phyloP scores from a whole-genome alignment of 2,113 vertebrate genomes.

The Elaphurus davidianus region DNA sequence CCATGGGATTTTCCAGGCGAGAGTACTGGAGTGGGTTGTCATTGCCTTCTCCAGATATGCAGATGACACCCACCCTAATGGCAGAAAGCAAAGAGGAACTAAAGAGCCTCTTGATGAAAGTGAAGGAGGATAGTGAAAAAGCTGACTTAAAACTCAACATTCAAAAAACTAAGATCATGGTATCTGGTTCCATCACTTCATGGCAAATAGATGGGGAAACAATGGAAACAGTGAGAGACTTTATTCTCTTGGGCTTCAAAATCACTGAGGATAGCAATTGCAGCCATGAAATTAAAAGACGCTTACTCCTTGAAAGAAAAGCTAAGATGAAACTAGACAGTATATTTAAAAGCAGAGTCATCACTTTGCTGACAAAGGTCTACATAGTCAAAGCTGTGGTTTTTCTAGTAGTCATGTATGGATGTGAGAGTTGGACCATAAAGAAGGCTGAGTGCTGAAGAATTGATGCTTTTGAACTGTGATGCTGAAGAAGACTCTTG shows the following conservation, averaged over 20 bases:
- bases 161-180: neutral
- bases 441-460: neutral
- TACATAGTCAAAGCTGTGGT: neutral
- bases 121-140: neutral
- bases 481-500: neutral
- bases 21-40: too few relatives aligned
- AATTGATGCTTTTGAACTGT: neutral
- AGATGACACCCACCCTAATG: neutral
- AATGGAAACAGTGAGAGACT: neutral
- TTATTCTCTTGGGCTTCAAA: neutral
- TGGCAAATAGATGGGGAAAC: neutral
- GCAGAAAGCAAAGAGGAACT: neutral
- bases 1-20: too few relatives aligned
- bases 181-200: neutral
- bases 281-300: rapidly evolving
- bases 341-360: neutral
- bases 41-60: neutral
- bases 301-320: neutral
- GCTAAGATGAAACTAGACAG: neutral
- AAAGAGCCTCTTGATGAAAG: neutral
- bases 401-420: neutral
- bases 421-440: neutral
- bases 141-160: neutral
- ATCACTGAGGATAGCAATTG: neutral
- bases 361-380: neutral